Conservation (phyloP, 2,113 vertebrate species). For the Oryzias celebensis region DNA sequence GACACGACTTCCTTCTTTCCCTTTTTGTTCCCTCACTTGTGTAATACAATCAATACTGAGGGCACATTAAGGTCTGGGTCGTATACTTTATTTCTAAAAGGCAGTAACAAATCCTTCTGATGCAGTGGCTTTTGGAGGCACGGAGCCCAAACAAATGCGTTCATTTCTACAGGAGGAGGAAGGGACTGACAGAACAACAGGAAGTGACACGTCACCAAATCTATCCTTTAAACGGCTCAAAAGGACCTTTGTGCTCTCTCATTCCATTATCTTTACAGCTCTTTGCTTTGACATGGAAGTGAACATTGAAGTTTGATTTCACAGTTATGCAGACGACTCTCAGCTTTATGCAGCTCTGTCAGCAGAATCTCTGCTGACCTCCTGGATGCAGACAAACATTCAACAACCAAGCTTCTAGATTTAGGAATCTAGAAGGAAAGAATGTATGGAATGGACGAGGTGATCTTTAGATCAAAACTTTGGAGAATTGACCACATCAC, state of each 20-base stretch:
- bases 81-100: slow-evolving; percentile 77
- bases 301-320: no score
- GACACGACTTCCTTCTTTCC: slow-evolving; percentile 43
- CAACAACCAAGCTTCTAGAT: no score
- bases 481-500: no score
- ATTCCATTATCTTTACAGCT: no score
- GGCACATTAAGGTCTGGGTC: slow-evolving; percentile 73
- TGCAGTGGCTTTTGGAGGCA: slow-evolving; percentile 68
- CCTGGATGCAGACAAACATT: no score
- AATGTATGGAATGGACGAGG: no score
- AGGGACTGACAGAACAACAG: slow-evolving; percentile 68
- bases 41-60: slow-evolving; percentile 77
- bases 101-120: slow-evolving; percentile 75
- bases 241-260: slow-evolving; percentile 23
- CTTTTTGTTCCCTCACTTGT: slow-evolving; percentile 22
- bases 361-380: no score
- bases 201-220: slow-evolving; percentile 67
- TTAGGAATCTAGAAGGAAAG: no score
- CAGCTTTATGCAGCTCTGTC: no score
- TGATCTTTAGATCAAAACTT: no score
- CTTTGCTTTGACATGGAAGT: no score
- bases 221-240: slow-evolving; percentile 74
- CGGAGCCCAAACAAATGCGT: slow-evolving; percentile 67
- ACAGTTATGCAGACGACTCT: no score
- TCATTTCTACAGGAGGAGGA: slow-evolving; percentile 46